Evolutionary conservation across 2,797 vertebrate genomes (phyloP).

Genomic region (Synanceia verrucosa): DNA sequence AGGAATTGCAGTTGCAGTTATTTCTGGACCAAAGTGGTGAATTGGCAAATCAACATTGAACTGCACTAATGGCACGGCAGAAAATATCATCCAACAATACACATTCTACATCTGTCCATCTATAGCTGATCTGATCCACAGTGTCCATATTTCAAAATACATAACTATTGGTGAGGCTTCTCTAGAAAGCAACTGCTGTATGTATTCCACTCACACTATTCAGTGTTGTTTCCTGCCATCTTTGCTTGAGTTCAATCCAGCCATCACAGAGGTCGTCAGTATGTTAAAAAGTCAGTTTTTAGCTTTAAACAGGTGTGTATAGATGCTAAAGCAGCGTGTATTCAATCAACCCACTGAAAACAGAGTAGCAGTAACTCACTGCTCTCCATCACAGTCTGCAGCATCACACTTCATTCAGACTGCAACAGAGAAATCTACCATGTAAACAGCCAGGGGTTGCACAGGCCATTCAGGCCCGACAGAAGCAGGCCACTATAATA

Average conservation of each 20-base stretch:
- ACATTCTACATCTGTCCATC: not conserved
- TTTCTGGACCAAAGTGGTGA: not conserved
- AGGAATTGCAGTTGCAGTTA: too few species aligned
- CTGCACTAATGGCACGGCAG: too few species aligned
- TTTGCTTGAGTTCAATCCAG: not conserved
- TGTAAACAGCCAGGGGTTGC: constrained; percentile 43
- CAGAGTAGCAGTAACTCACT: constrained; percentile 26
- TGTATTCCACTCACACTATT: not conserved
- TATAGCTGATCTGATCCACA: not conserved
- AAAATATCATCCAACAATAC: not conserved
- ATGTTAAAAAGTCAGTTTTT: not conserved
- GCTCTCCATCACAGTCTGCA: not conserved
- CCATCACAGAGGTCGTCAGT: not conserved
- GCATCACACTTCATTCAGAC: constrained; percentile 11
- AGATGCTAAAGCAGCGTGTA: not conserved
- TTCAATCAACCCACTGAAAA: constrained; percentile 7
- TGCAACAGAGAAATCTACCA: not conserved
- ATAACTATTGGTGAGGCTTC: too few species aligned
- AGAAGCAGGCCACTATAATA: constrained; percentile 64
- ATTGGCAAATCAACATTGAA: not conserved
- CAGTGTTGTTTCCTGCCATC: not conserved
- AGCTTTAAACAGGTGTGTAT: not conserved
- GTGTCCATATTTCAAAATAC: not conserved
- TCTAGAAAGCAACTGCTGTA: constrained; percentile 18
- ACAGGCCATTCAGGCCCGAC: constrained; percentile 41